Base-by-base conservation (phyloP, 1,140 invertebrate genomes). In the Cepaea nemoralis region DNA sequence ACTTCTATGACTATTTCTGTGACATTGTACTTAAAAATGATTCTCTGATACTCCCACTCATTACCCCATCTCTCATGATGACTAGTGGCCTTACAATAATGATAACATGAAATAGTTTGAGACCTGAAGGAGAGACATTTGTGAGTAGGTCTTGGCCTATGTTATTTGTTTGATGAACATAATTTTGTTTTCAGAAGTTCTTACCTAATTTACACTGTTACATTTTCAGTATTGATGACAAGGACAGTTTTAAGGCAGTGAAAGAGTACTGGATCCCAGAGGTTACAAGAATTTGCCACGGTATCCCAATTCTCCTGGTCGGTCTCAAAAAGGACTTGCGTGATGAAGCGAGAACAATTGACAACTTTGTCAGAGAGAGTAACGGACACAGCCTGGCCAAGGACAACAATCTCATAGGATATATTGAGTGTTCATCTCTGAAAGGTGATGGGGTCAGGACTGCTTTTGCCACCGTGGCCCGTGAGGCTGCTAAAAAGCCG, bases 381-480 rank as follows among this genome's bases (percentile, higher is more conserved):
- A 1, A 74, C 10, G 71, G 71, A 1, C 19, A 50, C 37, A 74
- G 33, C 71, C 14, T 48, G 19, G 71, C 71, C 14, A 74, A 74
- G 40, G 50, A 74, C 31, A 74, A 74, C 24, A 74, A 74, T 12
- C 6, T 74, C 42, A 0, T 48, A 33, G 39, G 22, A 12, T 74
- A 50, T 27, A 42, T 74, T 1, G 71, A 74, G 71, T 74, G 71
- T 48, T 74, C 71, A 3, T 8, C 71, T 45, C 1, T 27, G 40
- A 48, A 1, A 3, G 71, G 27, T n/a, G 40, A 74, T 0, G 42
- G 42, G n/a, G 71, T 74, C 0, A 74, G 50, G 42, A 45, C 16
- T 1, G 42, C 50, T 14, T 74, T 74, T 50, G 42, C 14, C 2
- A 48, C 19, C 2, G 50, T 74, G 6, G 71, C 71, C 12, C 40